Base-by-base conservation (phyloP, 1,140 invertebrate species). In the Drosophila grimshawi region DNA sequence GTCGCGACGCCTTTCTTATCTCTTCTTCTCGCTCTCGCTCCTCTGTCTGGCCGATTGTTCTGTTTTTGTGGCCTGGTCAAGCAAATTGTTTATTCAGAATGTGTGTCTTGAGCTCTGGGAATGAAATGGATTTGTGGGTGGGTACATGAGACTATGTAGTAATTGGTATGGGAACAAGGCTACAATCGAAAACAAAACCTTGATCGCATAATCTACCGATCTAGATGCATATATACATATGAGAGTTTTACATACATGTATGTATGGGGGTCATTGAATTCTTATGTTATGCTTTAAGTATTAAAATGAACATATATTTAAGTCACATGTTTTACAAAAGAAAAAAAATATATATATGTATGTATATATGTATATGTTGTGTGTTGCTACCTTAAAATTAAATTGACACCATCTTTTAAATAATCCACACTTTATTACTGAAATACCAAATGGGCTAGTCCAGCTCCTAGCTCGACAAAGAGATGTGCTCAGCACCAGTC, bases 21-120 rank as follows among this genome's bases (percentile, higher is more conserved):
- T 43, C 7, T 35, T 33, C 41, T 39, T 39, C 46, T 19, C n/a
- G 6, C 32, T 8, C 11, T 27, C 19, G 19, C 19, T 46, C 41
- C 7, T 8, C 41, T 41, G 27, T 11, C 33, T 8, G 7, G 3
- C 4, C 2, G 8, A 32, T 8, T 53, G 48, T 64, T 53, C 2
- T 3, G 7, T 49, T 41, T 49, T 60, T 43, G 48, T 51, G 43
- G 48, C 43, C 43, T 29, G 19, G 41, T n/a, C 45, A 35, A 66
- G 33, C 32, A n/a, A 65, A 75, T 80, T 80, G 56, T 37, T 48
- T 63, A 80, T 80, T 80, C 78, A 64, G 72, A 76, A 62, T 72
- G 62, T 61, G 78, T 4, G 66, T 19, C 60, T 72, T 10, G 39
- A 8, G n/a, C 46, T 39, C 29, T 64, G 60, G 67, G 67, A 70